Percentiles rank a stretch among this genome's conserved stretches.
phyloP scores from a whole-genome alignment of 1,140 invertebrate genomes.

The Meloidogyne floridensis region DNA sequence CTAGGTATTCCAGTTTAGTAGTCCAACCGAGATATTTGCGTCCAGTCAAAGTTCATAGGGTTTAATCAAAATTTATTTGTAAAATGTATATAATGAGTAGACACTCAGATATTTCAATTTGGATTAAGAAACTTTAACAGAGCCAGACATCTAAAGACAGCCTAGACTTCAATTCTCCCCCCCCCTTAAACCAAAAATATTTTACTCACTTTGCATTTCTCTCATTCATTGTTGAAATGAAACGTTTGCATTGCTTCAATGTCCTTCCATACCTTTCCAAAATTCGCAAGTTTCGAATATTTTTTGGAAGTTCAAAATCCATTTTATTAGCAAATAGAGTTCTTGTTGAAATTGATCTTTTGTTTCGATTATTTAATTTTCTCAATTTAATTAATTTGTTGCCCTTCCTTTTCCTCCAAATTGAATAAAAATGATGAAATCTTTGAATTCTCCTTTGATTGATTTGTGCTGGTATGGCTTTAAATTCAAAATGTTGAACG shows the following conservation, averaged over 20 bases:
- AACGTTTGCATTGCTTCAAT: slow-evolving; percentile 15
- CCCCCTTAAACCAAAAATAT: neutral
- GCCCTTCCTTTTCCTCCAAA: slow-evolving; percentile 17
- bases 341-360: neutral
- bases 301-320: neutral
- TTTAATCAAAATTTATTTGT: no score
- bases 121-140: no score
- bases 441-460: neutral
- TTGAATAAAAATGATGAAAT: slow-evolving; percentile 18
- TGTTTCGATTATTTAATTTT: neutral
- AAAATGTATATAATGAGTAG: no score
- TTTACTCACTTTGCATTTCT: slow-evolving; percentile 19
- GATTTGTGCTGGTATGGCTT: neutral
- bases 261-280: slow-evolving; percentile 17
- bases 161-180: neutral
- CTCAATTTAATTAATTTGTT: neutral
- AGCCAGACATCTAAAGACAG: no score
- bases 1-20: no score
- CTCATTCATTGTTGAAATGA: slow-evolving; percentile 9
- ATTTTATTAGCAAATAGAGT: neutral
- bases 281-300: slow-evolving; percentile 10
- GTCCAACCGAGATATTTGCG: no score
- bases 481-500: neutral
- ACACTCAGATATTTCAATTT: no score
- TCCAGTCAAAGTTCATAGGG: no score